Conservation (phyloP, 2,113 vertebrate genomes). For the Myotis lucifugus region DNA sequence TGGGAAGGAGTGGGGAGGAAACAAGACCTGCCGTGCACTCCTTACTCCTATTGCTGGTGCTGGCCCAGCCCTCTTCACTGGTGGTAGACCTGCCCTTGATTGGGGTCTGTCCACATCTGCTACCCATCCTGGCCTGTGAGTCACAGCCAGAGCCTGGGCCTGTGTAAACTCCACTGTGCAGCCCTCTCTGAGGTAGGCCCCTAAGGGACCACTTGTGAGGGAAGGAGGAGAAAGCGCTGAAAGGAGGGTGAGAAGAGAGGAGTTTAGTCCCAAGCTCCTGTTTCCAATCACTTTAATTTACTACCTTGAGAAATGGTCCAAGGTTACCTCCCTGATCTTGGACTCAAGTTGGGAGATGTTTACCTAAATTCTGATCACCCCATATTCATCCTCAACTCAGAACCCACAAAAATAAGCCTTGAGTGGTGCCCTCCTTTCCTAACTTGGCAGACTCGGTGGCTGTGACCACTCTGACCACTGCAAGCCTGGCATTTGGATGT, state of each 20-base stretch:
- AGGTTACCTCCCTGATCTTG: neutral
- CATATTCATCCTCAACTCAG: neutral
- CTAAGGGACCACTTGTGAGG: neutral
- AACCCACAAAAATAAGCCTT: conserved; percentile 35
- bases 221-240: neutral
- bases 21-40: neutral
- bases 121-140: neutral
- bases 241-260: neutral
- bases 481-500: neutral
- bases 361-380: neutral
- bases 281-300: neutral
- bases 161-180: neutral
- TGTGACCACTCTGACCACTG: neutral
- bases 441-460: neutral
- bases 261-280: neutral
- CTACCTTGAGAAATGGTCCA: neutral
- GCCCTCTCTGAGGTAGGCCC: neutral
- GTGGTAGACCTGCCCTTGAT: neutral
- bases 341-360: neutral
- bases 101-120: neutral
- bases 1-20: neutral
- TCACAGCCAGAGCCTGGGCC: neutral
- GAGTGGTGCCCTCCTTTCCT: neutral
- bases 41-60: neutral
- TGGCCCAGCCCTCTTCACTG: neutral